These are phyloP conservation scores for Galeruca laticollis DNA, from an alignment of 2,888 invertebrate genomes.

Conservation along the genomic window DNA sequence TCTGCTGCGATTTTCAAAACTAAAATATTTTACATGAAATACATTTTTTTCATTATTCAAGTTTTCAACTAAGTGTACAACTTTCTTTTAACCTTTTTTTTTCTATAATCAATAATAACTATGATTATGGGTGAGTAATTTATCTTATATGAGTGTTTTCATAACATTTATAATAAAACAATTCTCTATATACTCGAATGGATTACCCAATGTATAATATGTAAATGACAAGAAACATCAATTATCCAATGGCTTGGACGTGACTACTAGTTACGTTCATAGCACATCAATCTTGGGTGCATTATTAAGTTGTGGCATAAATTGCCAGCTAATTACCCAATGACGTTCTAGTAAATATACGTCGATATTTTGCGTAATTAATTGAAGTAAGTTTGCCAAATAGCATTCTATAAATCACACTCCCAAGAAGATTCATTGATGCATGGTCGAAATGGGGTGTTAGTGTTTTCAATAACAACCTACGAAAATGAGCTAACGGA, in stretches of 20 bases:
- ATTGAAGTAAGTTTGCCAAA: slow-evolving; percentile 21
- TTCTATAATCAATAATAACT: no score
- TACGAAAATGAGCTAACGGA: background rate
- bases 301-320: slow-evolving; percentile 17
- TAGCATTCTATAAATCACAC: slow-evolving; percentile 13
- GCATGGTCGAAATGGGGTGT: background rate
- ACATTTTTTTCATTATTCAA: no score
- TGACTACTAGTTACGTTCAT: slow-evolving; percentile 6
- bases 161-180: no score
- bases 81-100: no score
- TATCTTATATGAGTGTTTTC: no score
- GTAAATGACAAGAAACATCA: slow-evolving; percentile 1
- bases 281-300: slow-evolving; percentile 8
- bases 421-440: slow-evolving; percentile 4
- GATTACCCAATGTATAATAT: background rate
- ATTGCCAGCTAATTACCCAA: slow-evolving; percentile 22
- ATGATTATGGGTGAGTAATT: no score
- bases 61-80: no score
- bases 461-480: slow-evolving; percentile 1
- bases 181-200: background rate
- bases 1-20: no score
- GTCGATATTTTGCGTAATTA: slow-evolving; percentile 21
- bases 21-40: no score
- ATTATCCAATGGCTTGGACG: background rate
- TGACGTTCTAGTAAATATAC: slow-evolving; percentile 15